These are phyloP conservation scores for Terrapene triunguis DNA, from an alignment of 2,113 vertebrate genomes.

Conservation along the genomic window DNA sequence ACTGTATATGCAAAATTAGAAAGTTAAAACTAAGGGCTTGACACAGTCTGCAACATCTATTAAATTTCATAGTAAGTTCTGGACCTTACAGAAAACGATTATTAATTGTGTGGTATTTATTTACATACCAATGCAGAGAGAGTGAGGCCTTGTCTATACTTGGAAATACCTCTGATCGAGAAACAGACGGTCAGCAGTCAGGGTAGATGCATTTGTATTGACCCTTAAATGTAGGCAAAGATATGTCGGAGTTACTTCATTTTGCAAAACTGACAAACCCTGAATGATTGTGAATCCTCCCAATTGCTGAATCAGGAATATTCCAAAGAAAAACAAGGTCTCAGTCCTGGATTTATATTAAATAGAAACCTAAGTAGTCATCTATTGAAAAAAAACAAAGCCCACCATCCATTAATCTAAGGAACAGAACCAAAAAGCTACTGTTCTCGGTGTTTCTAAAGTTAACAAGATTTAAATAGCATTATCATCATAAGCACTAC, in stretches of 20 bases:
- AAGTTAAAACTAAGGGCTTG: constrained; percentile 42
- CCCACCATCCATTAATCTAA: background rate
- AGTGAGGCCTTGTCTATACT: background rate
- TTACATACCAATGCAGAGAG: background rate
- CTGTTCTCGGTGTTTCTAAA: background rate
- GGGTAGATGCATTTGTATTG: background rate
- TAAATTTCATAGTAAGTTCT: constrained; percentile 32
- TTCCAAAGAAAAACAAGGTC: background rate
- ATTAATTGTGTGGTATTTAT: background rate
- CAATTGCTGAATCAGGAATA: background rate
- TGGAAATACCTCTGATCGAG: background rate
- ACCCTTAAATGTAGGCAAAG: background rate
- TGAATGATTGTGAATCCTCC: background rate
- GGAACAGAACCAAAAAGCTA: background rate
- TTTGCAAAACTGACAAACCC: background rate
- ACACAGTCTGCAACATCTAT: constrained; percentile 38
- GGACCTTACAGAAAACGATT: constrained; percentile 19
- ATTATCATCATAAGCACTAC: background rate
- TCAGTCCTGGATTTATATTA: background rate
- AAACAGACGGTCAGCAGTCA: background rate
- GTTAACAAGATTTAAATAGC: background rate
- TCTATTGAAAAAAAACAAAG: background rate
- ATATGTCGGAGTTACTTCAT: background rate
- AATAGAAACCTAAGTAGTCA: background rate
- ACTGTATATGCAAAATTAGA: constrained; percentile 20